Evolutionary conservation across 2,113 vertebrate species (phyloP), one percentile per base, ranked within the genome.

Genomic region (Poeciliopsis occidentalis): DNA sequence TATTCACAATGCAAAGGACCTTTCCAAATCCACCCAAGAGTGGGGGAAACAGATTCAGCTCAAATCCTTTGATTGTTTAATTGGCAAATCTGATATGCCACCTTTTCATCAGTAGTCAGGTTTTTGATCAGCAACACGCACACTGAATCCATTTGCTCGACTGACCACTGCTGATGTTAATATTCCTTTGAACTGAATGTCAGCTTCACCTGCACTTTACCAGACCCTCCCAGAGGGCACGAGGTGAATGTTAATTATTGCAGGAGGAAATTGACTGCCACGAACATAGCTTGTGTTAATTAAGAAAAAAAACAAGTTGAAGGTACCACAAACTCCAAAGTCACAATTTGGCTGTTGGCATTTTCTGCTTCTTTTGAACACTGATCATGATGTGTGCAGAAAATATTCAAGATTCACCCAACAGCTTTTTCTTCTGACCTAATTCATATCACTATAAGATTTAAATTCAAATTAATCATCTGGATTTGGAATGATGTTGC

Each of bases 181-280:
- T 84, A 83, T 75, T 81, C 70, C 80, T 89, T 87, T 92, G 82
- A 91, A 81, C 81, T 75, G 77, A 89, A 90, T 85, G 88, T 85
- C 90, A 90, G 63, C 75, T 84, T 88, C 71, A 81, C 73, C 75
- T 69, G 60, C 30, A 41, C 29, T 12, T 64, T 70, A 26, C 64
- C 41, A 2, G n/a, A 69, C 65, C 69, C 76, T 75, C 37, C 11
- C 78, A 17, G 12, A 67, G 69, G 29, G 82, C 67, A 81, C 84
- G 86, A 86, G 87, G 88, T 88, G 85, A 89, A 89, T 81, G 87
- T 78, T 91, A 89, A 90, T 91, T 87, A 89, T 75, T 67, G 77
- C 64, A 39, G 74, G 15, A 80, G 66, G 44, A 84, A 82, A 88
- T 71, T 84, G 77, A 87, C 82, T 89, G 82, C 82, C 39, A 82